Evolutionary conservation across 2,888 invertebrate genomes (phyloP), one percentile per base, ranked within the genome.

Genomic region (Harpalus rubripes): DNA sequence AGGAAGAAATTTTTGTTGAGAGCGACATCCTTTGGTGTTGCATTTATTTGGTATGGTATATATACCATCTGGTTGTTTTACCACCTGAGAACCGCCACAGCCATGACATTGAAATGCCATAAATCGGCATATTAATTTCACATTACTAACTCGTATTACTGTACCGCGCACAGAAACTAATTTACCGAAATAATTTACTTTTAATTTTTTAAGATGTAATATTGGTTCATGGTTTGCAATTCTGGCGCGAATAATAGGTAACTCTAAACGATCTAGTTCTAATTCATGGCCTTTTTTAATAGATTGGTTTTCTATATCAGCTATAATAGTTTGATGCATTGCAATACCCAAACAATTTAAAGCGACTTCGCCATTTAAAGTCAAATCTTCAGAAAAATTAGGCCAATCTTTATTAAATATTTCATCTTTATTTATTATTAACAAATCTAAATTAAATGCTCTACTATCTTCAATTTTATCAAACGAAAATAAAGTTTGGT

Each of bases 91-190:
- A 56, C 91, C 91, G 15, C 93, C 92, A 89, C 98, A 98, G 80
- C 92, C 92, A 6, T 91, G 91, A 89, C 98, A 98, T 86, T 93
- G 92, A 92, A 97, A 98, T 0, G 96, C 95, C 92, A 98, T 93
- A 90, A 95, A 95, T 7, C 94, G 94, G 87, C 96, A 95, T 22
- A 95, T 91, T 0, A 96, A 94, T 86, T 95, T 95, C 0, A 95
- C 93, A 88, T 94, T 94, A 15, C 96, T 95, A 3, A 96, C 96
- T 89, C 96, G 93, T 86, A 96, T 96, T 0, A 98, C 96, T 61
- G 96, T 97, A 0, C 98, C 98, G 89, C 95, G 94, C 2, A 98
- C 93, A 32, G 96, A 94, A 26, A 97, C 94, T 87, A 98, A 90
- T 91, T 26, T 92, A 94, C 96, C 96, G 91, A 95, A 95, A 88